Evolutionary conservation across 2,113 vertebrate species (phyloP).

Genomic region (Microcebus tavaratra): DNA sequence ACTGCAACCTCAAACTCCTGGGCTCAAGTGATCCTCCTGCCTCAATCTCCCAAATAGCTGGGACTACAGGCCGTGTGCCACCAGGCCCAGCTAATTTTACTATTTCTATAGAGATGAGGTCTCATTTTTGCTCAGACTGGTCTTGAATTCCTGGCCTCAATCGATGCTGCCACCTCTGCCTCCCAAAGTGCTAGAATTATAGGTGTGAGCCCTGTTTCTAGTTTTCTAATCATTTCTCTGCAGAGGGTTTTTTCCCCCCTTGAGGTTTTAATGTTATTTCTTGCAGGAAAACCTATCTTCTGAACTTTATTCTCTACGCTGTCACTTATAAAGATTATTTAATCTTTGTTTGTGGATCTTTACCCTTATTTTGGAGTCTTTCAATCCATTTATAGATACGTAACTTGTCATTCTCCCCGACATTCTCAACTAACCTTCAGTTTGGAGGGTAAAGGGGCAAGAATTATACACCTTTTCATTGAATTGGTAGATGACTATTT

Average conservation of each 20-base stretch:
- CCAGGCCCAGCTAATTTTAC: no score
- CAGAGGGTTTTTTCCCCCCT: neutral
- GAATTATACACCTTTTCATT: neutral
- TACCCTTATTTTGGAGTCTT: constrained; percentile 36
- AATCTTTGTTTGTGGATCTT: neutral
- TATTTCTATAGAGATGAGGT: no score
- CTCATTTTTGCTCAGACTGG: no score
- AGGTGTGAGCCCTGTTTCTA: no score
- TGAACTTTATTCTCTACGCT: neutral
- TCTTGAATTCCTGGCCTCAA: no score
- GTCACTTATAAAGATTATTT: constrained; percentile 2
- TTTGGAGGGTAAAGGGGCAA: constrained; percentile 2
- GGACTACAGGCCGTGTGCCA: no score
- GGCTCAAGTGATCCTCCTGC: no score
- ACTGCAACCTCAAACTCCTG: no score
- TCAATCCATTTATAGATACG: neutral
- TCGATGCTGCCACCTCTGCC: no score
- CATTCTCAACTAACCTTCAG: constrained; percentile 28
- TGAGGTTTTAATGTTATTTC: constrained; percentile 4
- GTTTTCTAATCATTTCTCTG: constrained; percentile 46
- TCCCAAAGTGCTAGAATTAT: no score
- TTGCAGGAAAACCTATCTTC: constrained; percentile 11
- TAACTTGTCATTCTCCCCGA: neutral
- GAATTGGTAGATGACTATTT: neutral
- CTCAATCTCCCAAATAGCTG: no score